Percentiles rank a stretch among this genome's conserved stretches.
phyloP scores from a whole-genome alignment of 2,113 vertebrate species.

The Dipodomys merriami region DNA sequence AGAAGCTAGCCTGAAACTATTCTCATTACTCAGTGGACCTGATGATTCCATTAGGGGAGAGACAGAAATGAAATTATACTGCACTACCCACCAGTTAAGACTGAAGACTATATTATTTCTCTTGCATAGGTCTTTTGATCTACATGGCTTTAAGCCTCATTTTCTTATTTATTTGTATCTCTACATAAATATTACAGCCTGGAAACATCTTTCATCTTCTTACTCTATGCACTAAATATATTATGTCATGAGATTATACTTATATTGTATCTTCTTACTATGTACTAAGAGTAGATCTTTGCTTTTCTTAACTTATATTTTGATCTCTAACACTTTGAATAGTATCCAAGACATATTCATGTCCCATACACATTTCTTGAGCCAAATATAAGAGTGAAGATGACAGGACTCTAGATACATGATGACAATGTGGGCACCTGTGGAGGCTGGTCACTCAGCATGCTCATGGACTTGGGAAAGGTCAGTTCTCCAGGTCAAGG shows the following conservation, averaged over 20 bases:
- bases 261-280: neutral
- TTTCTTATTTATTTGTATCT: neutral
- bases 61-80: neutral
- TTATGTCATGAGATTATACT: neutral
- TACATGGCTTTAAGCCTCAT: neutral
- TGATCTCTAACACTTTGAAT: neutral
- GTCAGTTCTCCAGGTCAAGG: neutral
- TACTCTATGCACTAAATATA: neutral
- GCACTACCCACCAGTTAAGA: neutral
- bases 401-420: too few species aligned
- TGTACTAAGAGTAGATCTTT: neutral
- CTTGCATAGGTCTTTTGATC: neutral
- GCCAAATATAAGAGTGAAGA: neutral
- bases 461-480: neutral
- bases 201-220: neutral
- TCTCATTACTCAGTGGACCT: too few species aligned
- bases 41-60: neutral
- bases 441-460: neutral
- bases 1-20: neutral
- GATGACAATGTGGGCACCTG: too few species aligned
- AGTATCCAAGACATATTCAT: neutral
- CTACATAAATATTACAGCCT: neutral
- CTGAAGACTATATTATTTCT: neutral
- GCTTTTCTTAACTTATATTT: neutral
- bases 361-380: neutral